Evolutionary conservation across 2,888 invertebrate genomes (phyloP).

Genomic region (Lysandra bellargus): DNA sequence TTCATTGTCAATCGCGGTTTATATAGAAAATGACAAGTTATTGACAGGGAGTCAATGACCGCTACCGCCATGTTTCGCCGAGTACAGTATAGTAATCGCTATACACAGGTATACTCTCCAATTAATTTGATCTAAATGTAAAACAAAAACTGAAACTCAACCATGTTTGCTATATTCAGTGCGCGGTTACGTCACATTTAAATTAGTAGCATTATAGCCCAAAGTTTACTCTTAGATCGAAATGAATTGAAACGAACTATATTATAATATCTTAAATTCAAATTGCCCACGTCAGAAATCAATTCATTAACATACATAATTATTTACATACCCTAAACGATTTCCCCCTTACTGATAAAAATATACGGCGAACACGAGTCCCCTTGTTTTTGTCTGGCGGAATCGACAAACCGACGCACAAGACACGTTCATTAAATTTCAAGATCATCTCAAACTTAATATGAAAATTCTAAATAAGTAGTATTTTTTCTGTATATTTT

Average conservation of each 20-base stretch:
- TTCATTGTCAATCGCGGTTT: too few relatives aligned
- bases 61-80: too few relatives aligned
- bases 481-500: too few relatives aligned
- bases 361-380: background rate
- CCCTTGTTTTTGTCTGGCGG: background rate
- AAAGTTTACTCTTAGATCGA: background rate
- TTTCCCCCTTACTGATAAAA: conserved; percentile 35
- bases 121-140: background rate
- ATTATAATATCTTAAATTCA: background rate
- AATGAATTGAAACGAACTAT: background rate
- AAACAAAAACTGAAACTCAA: too few relatives aligned
- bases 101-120: background rate
- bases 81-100: too few relatives aligned
- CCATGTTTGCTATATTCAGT: too few relatives aligned
- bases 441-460: too few relatives aligned
- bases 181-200: too few relatives aligned
- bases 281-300: background rate
- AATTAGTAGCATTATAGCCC: background rate
- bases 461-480: too few relatives aligned
- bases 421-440: too few relatives aligned
- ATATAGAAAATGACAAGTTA: too few relatives aligned
- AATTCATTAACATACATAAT: conserved; percentile 47
- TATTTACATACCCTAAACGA: conserved; percentile 74
- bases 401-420: background rate
- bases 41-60: too few relatives aligned